These are phyloP conservation scores for Melanaphis sacchari DNA, from an alignment of 1,140 invertebrate genomes.

Conservation along the genomic window DNA sequence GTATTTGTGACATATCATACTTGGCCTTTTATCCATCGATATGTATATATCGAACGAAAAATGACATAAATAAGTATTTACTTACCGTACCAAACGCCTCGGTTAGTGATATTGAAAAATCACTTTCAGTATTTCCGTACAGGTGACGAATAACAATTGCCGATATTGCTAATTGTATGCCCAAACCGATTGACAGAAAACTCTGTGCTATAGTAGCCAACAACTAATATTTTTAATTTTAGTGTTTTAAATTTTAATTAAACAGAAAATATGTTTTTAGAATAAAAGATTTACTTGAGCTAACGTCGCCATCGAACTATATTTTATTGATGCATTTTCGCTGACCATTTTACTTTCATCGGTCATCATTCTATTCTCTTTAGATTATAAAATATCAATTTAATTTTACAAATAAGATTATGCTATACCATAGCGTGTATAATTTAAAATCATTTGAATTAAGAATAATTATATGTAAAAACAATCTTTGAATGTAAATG, in stretches of 20 bases:
- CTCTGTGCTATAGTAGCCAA: not conserved
- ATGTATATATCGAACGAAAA: no score
- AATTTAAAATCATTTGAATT: not conserved
- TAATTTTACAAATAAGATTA: not conserved
- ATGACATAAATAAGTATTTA: not conserved
- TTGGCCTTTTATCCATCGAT: not conserved
- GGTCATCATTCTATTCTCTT: not conserved
- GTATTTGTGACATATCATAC: constrained; percentile 13
- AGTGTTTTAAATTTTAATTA: not conserved
- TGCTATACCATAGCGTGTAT: not conserved
- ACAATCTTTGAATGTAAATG: not conserved
- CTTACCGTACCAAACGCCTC: constrained; percentile 56
- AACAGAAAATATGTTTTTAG: not conserved
- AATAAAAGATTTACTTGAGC: not conserved
- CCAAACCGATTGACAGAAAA: not conserved
- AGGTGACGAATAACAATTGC: constrained; percentile 7
- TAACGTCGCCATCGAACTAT: not conserved
- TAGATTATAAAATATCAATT: not conserved
- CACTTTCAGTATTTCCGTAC: not conserved
- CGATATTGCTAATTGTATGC: not conserved
- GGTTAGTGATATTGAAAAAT: constrained; percentile 60
- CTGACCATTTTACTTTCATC: not conserved
- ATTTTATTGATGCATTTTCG: not conserved
- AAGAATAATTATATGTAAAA: not conserved
- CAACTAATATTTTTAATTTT: not conserved